Conservation (phyloP, 2,888 invertebrate genomes). For the Agriopis leucophaearia region DNA sequence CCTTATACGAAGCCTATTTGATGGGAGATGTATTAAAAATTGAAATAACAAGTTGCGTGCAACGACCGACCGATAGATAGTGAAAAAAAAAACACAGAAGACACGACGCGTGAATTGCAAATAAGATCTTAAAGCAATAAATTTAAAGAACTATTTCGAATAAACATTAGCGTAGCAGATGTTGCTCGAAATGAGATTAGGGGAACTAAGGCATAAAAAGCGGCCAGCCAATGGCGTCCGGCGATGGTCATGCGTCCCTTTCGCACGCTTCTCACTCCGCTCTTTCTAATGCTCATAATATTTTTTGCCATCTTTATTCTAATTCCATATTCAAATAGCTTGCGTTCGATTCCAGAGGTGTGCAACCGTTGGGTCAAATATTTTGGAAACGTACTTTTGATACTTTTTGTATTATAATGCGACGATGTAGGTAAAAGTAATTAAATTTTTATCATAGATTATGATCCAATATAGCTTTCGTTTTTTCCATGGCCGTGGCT, state of each 20-base stretch:
- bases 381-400: constrained; percentile 4
- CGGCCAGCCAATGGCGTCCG: constrained; percentile 79
- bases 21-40: constrained; percentile 80
- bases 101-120: constrained; percentile 65
- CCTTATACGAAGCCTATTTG: constrained; percentile 76
- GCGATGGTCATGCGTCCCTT: constrained; percentile 63
- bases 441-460: constrained; percentile 67
- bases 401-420: constrained; percentile 21
- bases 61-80: constrained; percentile 72
- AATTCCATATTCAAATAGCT: constrained; percentile 83
- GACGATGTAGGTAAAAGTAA: constrained; percentile 50
- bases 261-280: constrained; percentile 63
- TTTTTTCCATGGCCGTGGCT: constrained; percentile 64
- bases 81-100: constrained; percentile 67
- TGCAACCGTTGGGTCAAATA: constrained; percentile 55
- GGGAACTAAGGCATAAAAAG: constrained; percentile 86
- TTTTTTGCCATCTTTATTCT: constrained; percentile 84
- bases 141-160: constrained; percentile 81
- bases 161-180: constrained; percentile 82
- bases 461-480: constrained; percentile 64
- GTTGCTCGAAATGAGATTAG: constrained; percentile 84
- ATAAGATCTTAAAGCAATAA: constrained; percentile 76
- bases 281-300: constrained; percentile 84
- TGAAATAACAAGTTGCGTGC: constrained; percentile 78
- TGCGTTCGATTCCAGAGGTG: constrained; percentile 76